These are phyloP conservation scores for Melanotaenia duboulayi DNA, from an alignment of 2,113 vertebrate species.

Conservation along the genomic window DNA sequence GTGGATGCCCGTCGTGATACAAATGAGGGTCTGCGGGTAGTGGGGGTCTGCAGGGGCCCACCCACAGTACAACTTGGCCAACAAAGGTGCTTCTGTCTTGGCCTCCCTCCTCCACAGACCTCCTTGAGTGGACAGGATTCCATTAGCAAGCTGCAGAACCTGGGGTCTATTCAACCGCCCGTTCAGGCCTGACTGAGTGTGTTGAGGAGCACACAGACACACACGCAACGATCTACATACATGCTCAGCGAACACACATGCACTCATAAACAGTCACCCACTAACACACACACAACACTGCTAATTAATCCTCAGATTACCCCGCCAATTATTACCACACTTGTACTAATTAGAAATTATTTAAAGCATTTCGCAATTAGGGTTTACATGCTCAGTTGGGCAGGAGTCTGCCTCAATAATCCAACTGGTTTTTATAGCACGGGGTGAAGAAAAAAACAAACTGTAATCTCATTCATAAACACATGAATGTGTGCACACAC, in stretches of 20 bases:
- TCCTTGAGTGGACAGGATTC: constrained; percentile 90
- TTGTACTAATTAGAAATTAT: constrained; percentile 93
- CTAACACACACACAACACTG: constrained; percentile 84
- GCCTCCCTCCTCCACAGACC: constrained; percentile 87
- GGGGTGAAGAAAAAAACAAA: constrained; percentile 8
- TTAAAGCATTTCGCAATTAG: constrained; percentile 91
- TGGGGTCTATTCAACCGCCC: constrained; percentile 84
- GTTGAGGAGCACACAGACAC: constrained; percentile 71
- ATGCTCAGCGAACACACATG: constrained; percentile 80
- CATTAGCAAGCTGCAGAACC: constrained; percentile 89
- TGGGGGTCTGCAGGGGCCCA: constrained; percentile 84
- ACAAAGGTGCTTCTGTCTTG: constrained; percentile 94
- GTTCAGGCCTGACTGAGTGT: constrained; percentile 75
- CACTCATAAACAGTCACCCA: constrained; percentile 82
- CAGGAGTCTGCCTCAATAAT: constrained; percentile 79
- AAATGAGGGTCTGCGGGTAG: constrained; percentile 88
- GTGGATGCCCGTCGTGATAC: constrained; percentile 90
- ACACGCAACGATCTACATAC: constrained; percentile 78
- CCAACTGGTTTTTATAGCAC: constrained; percentile 70
- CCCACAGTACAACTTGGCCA: constrained; percentile 90
- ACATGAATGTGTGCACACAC: constrained; percentile 30
- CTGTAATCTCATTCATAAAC: constrained; percentile 50
- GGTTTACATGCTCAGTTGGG: constrained; percentile 87
- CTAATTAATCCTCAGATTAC: constrained; percentile 96
- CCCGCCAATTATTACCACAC: constrained; percentile 91